Base-by-base conservation (phyloP, 2,113 vertebrate genomes). In the Verasper variegatus region DNA sequence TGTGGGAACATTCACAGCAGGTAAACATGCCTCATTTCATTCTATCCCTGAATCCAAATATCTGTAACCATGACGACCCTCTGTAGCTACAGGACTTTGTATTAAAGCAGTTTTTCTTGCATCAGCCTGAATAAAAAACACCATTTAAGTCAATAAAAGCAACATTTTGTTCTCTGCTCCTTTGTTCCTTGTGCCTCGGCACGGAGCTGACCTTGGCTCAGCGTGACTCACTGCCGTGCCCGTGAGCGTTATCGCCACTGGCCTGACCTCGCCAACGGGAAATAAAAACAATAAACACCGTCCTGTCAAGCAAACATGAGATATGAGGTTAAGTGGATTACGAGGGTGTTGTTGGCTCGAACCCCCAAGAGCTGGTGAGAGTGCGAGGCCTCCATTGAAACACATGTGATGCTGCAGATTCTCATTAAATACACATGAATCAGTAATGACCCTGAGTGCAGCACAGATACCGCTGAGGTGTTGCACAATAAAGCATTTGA, bases 401-500 rank as follows among this genome's bases (percentile, higher is more conserved):
- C 47, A 51, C 47, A 18, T 18, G 12, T 12, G 45, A 13, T 47
- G 0, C 47, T 18, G 47, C 17, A 18, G 40, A 13, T 42, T 42
- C 40, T 3, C 56, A 57, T 26, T 14, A 3, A 31, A 31, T 0
- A 47, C 74, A 58, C 61, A 72, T 60, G 35, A 76, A 23, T 78
- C 57, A 60, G 37, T 51, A 24, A n/a, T 21, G 69, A 37, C 15
- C 7, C 14, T 13, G 58, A 57, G 24, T 24, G 55, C 21, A 24
- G 31, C 7, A 10, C 17, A 37, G 58, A 51, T 4, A 18, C 27
- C 9, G 26, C 31, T 31, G 9, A 52, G 3, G 9, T 20, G 77
- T 85, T 85, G 71, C 76, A 70, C 74, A 87, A 88, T 49, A 49
- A 71, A 0, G 72, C 47, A 26, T 69, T 84, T 78, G 68, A 86